phyloP scores from a whole-genome alignment of 1,140 invertebrate genomes.

The Drosophila kurseongensis region DNA sequence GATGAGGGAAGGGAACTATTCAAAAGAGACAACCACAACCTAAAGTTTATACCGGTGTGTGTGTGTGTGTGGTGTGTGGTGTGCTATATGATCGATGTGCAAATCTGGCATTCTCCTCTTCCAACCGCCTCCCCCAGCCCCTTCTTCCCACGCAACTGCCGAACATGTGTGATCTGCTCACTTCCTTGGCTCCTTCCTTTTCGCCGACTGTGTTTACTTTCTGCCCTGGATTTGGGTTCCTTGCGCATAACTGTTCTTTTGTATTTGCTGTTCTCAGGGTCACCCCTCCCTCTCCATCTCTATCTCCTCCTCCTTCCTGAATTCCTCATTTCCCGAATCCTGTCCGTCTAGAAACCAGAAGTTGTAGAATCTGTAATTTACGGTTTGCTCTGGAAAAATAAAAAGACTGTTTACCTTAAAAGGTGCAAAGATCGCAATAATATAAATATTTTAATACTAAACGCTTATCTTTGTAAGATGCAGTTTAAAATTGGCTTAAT shows the following conservation, averaged over 20 bases:
- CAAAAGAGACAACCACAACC: slow-evolving; percentile 1
- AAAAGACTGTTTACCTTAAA: neutral
- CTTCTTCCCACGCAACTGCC: slow-evolving; percentile 1
- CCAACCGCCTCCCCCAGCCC: neutral
- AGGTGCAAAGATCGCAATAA: too few relatives aligned
- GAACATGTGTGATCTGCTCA: slow-evolving; percentile 43
- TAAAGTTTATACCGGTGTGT: neutral
- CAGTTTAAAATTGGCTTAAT: too few relatives aligned
- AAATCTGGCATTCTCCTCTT: slow-evolving; percentile 15
- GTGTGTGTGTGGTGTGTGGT: neutral
- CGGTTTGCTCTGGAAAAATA: neutral
- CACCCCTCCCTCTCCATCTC: neutral
- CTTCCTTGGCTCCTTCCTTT: slow-evolving; percentile 33
- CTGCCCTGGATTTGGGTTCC: slow-evolving; percentile 13
- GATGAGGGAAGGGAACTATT: neutral
- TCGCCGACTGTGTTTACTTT: slow-evolving; percentile 37
- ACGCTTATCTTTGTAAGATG: too few relatives aligned
- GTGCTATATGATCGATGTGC: slow-evolving; percentile 47
- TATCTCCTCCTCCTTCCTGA: too few relatives aligned
- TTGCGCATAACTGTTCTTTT: slow-evolving; percentile 53
- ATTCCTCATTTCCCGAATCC: neutral
- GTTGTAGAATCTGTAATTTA: neutral
- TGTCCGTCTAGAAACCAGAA: neutral
- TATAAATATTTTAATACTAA: too few relatives aligned
- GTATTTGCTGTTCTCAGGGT: slow-evolving; percentile 40